Base-by-base conservation (phyloP, 92 coral and sea anemone genomes). In the Virgularia gustaviana region DNA sequence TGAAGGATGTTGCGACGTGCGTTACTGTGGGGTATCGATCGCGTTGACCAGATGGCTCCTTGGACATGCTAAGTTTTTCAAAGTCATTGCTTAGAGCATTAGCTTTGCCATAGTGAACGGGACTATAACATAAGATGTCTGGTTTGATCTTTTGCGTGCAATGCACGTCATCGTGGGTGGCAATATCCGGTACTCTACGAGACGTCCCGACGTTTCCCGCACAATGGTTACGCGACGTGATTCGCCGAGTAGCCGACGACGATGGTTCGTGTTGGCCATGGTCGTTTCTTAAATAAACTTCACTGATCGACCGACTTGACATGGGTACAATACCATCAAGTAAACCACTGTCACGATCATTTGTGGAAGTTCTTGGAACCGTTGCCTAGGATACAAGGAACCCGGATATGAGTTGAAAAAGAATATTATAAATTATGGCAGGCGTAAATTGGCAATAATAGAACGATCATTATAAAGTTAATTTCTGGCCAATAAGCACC, bases 71-170 rank as follows among this genome's bases (percentile, higher is more conserved):
- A 31, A 68, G 34, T 68, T 47, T 59, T 34, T 68, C 61, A 31
- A 68, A 68, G 23, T 51, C 60, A 51, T 38, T 31, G 36, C 35
- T 29, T 35, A 68, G 31, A 49, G 60, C 96, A 23, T 77, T 55
- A 24, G 76, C 12, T 8, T 84, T 84, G 30, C 85, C 85, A 43
- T 89, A 89, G 71, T 94, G 99, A 13, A 72, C 86, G 22, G 99
- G 99, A 36, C 75, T 94, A 57, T 94, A 94, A 49, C 99, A 94
- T 79, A 87, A 32, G 4, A 79, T 45, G 29, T 94, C 96, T 7
- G 99, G 99, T 63, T 94, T 94, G 34, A 94, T 94, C 61, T 83
- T 87, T 65, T 94, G 99, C 9, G 95, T 74, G 74, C 99, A 94
- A 19, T 70, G 70, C 0, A 71, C 72, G 15, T 54, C 78, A 12